Percentiles rank a stretch among this genome's conserved stretches.
These are phyloP conservation scores for Psittacula cyanocephala DNA, from an alignment of 2,113 vertebrate genomes.

Conservation along the genomic window DNA sequence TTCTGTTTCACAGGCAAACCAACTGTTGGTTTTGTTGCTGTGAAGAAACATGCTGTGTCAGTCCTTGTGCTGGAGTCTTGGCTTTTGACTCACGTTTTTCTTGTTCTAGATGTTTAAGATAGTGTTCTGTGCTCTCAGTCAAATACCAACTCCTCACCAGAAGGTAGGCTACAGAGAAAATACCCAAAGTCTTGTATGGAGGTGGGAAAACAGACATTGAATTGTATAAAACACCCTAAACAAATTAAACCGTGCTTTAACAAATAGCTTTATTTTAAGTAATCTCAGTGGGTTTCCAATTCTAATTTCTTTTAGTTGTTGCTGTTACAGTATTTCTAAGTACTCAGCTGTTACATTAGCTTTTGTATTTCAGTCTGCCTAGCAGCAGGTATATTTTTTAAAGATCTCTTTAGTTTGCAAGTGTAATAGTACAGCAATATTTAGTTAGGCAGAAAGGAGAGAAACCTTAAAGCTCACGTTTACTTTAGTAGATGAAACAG, in stretches of 20 bases:
- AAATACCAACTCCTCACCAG: neutral
- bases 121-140: neutral
- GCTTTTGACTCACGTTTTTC: constrained; percentile 9
- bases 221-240: neutral
- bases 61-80: constrained; percentile 19
- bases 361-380: neutral
- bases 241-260: neutral
- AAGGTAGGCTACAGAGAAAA: neutral
- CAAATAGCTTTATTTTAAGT: constrained; percentile 7
- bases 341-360: neutral
- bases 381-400: neutral
- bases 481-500: constrained; percentile 9
- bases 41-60: neutral
- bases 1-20: constrained; percentile 3
- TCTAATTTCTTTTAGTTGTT: neutral
- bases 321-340: neutral
- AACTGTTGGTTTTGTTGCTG: neutral
- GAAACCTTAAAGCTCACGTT: neutral
- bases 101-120: neutral
- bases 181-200: neutral
- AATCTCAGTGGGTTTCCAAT: neutral
- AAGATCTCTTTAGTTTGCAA: constrained; percentile 1
- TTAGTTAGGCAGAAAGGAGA: constrained; percentile 4
- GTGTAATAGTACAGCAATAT: neutral
- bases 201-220: neutral